Base-by-base conservation (phyloP, 2,797 vertebrate genomes). In the Merluccius polli region DNA sequence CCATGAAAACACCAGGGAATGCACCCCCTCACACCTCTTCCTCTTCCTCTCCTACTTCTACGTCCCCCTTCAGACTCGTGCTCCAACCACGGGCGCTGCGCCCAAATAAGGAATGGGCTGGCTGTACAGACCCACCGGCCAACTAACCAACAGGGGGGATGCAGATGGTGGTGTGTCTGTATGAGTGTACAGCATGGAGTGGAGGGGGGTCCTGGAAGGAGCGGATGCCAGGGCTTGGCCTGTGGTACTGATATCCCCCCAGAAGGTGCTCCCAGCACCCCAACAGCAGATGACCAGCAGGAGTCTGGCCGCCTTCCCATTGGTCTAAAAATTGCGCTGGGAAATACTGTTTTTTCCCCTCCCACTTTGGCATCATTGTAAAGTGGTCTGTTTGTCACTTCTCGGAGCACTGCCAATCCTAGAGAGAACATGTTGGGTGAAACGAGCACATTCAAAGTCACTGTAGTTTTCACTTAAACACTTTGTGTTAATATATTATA, bases 1-100 rank as follows among this genome's bases (percentile, higher is more conserved):
- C 89, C 12, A n/a, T 73, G 81, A 90, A 90, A 91, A n/a, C 91
- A 88, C 91, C 88, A 87, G 89, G 90, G 90, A 94, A 87, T 85
- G 83, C 89, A 86, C 77, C 84, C 81, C 86, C 82, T 87, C 83
- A 83, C 84, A 87, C 70, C 35, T 70, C 73, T 27, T n/a, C 70
- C 70, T 18, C 35, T 7, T 29, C 78, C 88, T 87, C 86, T 86
- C 86, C 89, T 82, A 88, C 79, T 81, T 79, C 72, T 83, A 16
- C 38, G 16, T 82, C 85, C 86, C n/a, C 27, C 65, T 29, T 31
- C 27, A 59, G n/a, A 16, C 35, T 7, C 76, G 87, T 86, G 84
- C 87, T 86, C 88, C 82, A 88, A 77, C 81, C 80, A 69, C 77
- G 77, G 88, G 89, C 90, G 71, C 52, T 84, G 81, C 76, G 87